Base-by-base conservation (phyloP, 1,140 invertebrate species). In the Diachasmimorpha longicaudata region DNA sequence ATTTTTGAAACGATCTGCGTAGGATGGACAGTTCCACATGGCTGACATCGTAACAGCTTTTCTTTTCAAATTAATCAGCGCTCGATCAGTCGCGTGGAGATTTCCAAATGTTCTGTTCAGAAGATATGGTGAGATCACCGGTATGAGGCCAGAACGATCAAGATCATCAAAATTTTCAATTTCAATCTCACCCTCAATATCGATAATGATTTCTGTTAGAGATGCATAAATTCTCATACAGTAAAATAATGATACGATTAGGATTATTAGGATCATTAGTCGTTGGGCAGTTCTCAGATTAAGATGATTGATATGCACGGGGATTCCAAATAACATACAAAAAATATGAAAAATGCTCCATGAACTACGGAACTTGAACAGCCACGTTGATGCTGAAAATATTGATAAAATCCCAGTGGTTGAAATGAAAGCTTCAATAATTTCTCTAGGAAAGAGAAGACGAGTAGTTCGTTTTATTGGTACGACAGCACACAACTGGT, bases 401-500 rank as follows among this genome's bases (percentile, higher is more conserved):
- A 36, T 8, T n/a, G 46, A 9, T 0, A 75, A 39, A 14, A 71
- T 73, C 4, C 6, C 36, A 14, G 13, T 19, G 31, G 31, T 48
- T 9, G 70, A 9, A 8, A 70, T 19, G 14, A 66, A 16, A 19
- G 37, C 70, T 37, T 39, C 19, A 10, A 78, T 25, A 11, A 71
- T 16, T 13, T 52, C 39, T 14, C 0, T 14, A 1, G 74, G 39
- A 16, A 73, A 55, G 1, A 74, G 42, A 14, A 70, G 16, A 9
- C 19, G 23, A n/a, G 5, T 23, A 37, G 11, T 23, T 11, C 16
- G 4, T 39, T 52, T 3, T 39, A 74, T 44, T 3, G 74, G 74
- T 37, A 72, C 66, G 3, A 78, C 0, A 11, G 74, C 46, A 70
- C 74, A 78, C 0, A 76, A 63, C 70, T 74, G 63, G 63, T 76